Evolutionary conservation across 2,888 invertebrate genomes (phyloP).

Genomic region (Dromius quadrimaculatus): DNA sequence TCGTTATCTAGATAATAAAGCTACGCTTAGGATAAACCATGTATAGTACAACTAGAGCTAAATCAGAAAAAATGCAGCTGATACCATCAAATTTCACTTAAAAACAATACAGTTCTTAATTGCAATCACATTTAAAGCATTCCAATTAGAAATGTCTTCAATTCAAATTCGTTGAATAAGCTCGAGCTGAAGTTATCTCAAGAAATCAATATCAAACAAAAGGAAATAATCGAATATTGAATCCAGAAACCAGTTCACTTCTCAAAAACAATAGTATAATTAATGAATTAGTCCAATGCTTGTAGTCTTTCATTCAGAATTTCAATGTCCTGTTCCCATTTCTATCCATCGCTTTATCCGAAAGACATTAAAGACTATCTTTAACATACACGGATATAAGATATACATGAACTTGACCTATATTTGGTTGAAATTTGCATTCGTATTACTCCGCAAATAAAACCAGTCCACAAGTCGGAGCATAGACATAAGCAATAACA

Average conservation of each 20-base stretch:
- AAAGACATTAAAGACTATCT: not conserved
- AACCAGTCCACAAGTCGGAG: constrained; percentile 7
- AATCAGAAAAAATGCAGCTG: no score
- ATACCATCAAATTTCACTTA: no score
- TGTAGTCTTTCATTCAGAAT: not conserved
- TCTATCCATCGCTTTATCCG: constrained; percentile 15
- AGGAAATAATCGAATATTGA: constrained; percentile 4
- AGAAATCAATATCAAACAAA: constrained; percentile 29
- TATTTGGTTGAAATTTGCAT: constrained; percentile 2
- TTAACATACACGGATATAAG: constrained; percentile 9
- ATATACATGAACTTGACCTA: constrained; percentile 28
- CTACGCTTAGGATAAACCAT: no score
- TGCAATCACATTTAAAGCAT: no score
- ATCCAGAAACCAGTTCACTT: not conserved
- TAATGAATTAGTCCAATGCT: constrained; percentile 8
- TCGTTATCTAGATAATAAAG: no score
- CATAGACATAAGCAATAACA: constrained; percentile 1
- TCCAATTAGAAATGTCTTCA: no score
- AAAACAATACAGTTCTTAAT: no score
- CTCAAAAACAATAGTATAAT: constrained; percentile 7
- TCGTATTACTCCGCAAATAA: constrained; percentile 11
- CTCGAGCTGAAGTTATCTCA: no score
- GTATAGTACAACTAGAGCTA: no score
- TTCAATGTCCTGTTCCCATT: constrained; percentile 9
- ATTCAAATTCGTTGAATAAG: no score